Evolutionary conservation across 2,113 vertebrate genomes (phyloP).

Genomic region (Hemicordylus capensis): DNA sequence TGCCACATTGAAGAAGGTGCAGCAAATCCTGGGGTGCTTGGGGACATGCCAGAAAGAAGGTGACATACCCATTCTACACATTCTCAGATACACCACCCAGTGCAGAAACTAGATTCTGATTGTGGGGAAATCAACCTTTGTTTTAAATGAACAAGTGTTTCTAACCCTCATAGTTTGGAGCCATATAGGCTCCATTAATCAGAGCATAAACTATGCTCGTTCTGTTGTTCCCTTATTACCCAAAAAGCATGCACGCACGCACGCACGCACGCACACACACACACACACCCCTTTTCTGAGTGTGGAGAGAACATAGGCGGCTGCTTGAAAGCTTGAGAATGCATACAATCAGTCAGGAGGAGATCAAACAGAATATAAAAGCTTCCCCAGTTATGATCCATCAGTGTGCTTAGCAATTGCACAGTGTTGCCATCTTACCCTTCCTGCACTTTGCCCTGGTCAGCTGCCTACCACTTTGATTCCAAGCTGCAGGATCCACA

Average conservation of each 20-base stretch:
- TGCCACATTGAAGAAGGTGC: not conserved
- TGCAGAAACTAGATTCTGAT: not conserved
- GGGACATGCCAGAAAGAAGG: not conserved
- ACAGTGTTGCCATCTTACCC: too few species aligned
- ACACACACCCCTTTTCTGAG: not conserved
- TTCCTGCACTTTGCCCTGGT: too few species aligned
- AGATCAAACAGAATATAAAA: too few species aligned
- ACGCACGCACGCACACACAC: too few species aligned
- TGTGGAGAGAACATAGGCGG: not conserved
- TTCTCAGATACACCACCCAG: not conserved
- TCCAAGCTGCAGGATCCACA: not conserved
- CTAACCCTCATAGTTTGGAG: not conserved
- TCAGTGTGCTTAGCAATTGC: not conserved
- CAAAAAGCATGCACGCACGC: too few species aligned
- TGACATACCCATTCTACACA: not conserved
- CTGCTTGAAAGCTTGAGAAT: not conserved
- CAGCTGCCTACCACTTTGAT: not conserved
- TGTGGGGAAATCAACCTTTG: not conserved
- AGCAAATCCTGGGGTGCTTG: constrained; percentile 4
- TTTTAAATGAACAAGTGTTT: not conserved
- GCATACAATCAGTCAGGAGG: not conserved
- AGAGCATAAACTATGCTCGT: not conserved
- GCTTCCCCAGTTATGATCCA: too few species aligned
- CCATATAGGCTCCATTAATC: not conserved
- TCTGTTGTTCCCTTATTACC: not conserved